These are phyloP conservation scores for Dasyornis broadbenti DNA, from an alignment of 2,113 vertebrate species.

Conservation along the genomic window DNA sequence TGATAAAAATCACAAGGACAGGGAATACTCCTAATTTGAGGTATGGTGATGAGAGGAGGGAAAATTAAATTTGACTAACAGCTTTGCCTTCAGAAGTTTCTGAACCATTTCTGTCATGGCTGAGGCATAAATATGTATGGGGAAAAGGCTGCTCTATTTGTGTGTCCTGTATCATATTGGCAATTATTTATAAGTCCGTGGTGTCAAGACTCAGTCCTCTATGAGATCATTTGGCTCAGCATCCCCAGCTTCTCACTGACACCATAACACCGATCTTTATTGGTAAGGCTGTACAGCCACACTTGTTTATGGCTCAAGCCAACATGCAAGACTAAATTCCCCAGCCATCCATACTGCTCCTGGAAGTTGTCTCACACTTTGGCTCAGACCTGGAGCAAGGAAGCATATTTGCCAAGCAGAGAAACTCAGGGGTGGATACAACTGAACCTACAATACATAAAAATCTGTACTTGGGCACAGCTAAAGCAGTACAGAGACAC, in stretches of 20 bases:
- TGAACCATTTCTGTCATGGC: not conserved
- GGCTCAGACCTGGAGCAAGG: not conserved
- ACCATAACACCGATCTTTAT: not conserved
- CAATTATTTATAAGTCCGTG: not conserved
- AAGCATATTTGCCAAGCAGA: not conserved
- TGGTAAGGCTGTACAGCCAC: not conserved
- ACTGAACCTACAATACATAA: not conserved
- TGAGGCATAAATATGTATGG: not conserved
- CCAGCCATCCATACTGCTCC: not conserved
- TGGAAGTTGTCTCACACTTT: not conserved
- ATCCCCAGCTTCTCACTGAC: not conserved
- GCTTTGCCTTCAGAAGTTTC: not conserved
- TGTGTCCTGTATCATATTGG: not conserved
- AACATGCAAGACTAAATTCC: not conserved
- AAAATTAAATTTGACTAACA: not conserved
- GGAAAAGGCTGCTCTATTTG: not conserved
- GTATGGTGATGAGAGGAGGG: not conserved
- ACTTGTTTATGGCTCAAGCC: constrained; percentile 7
- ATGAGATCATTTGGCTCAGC: constrained; percentile 40
- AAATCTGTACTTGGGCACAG: not conserved
- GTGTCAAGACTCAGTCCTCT: not conserved
- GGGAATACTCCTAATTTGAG: not conserved
- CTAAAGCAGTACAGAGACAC: not conserved
- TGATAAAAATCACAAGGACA: constrained; percentile 9
- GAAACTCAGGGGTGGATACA: not conserved